These are phyloP conservation scores for Mirza zaza DNA, from an alignment of 2,113 vertebrate species.

Conservation along the genomic window DNA sequence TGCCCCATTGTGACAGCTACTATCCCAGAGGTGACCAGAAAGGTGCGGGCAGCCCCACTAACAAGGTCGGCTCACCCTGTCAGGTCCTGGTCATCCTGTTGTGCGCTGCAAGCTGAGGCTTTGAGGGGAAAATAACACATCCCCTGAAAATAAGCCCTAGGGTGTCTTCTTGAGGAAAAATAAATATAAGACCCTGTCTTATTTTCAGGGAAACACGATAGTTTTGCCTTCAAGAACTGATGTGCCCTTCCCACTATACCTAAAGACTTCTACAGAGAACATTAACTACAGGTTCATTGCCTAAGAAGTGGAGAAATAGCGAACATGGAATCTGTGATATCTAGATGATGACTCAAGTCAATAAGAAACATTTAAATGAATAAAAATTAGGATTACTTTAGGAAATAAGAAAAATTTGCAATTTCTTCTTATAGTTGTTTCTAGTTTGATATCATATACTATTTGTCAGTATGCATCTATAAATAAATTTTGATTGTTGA, in stretches of 20 bases:
- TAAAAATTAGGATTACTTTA: not conserved
- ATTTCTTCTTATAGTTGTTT: not conserved
- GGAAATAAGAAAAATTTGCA: not conserved
- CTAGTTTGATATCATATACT: not conserved
- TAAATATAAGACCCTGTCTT: too few species aligned
- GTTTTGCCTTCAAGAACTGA: not conserved
- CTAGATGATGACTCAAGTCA: not conserved
- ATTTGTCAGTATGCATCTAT: not conserved
- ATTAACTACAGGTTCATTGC: not conserved
- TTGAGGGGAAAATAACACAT: too few species aligned
- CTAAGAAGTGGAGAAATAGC: not conserved
- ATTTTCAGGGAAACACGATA: too few species aligned
- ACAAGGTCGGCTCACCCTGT: too few species aligned
- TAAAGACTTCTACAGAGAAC: not conserved
- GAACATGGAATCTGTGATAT: not conserved
- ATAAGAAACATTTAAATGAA: not conserved
- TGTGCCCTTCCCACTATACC: not conserved
- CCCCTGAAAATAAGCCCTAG: too few species aligned
- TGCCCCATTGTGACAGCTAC: too few species aligned
- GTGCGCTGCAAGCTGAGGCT: too few species aligned
- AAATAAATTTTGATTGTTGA: not conserved
- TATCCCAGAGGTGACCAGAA: too few species aligned
- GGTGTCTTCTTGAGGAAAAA: too few species aligned
- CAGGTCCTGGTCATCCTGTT: too few species aligned
- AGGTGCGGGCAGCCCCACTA: too few species aligned